Evolutionary conservation across 2,113 vertebrate genomes (phyloP), one percentile per base, ranked within the genome.

Genomic region (Conger conger): DNA sequence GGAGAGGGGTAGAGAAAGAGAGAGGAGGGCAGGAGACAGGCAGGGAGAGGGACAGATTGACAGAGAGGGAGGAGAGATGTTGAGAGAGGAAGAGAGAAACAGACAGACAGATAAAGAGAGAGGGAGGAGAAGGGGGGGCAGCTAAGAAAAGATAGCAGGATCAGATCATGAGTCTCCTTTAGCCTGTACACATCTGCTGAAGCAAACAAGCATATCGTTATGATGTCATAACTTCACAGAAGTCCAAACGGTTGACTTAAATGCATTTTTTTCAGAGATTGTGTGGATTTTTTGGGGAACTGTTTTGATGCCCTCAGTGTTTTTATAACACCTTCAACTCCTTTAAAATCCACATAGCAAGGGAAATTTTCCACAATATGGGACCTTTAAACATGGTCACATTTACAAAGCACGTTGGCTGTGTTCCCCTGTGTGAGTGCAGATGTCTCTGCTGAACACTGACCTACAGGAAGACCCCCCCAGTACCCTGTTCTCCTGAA

Each of bases 11-110:
- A 13, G 45, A 50, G 45, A 8, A 13, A 50, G 45, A 50, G 45
- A 42, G 40, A 42, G 40, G 40, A 2, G 40, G 9, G 40, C 1
- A 9, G 9, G n/a, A n/a, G 83, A 36, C 35, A 73, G 38, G 35
- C 80, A 76, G 82, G 76, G 76, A 87, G 76, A 82, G 82, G 76
- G 76, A 87, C 68, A 82, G 89, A 93, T 87, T 89, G 91, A 90
- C 88, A 92, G 82, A 36, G 82, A 37, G 88, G 82, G 83, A 76
- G 82, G 86, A 84, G 80, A 60, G 83, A 85, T 84, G 9, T 37
- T 76, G 85, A 84, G 82, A 57, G 30, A 50, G 80, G 42, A 40
- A 83, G 86, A 79, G 86, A 27, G 57, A 60, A 20, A 60, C 2
- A 87, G 89, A 89, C 84, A 88, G 85, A 91, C 86, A 88, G 87